Percentiles rank a stretch among this genome's conserved stretches.
phyloP scores from a whole-genome alignment of 2,888 invertebrate species.

The Sthenelais limicola region DNA sequence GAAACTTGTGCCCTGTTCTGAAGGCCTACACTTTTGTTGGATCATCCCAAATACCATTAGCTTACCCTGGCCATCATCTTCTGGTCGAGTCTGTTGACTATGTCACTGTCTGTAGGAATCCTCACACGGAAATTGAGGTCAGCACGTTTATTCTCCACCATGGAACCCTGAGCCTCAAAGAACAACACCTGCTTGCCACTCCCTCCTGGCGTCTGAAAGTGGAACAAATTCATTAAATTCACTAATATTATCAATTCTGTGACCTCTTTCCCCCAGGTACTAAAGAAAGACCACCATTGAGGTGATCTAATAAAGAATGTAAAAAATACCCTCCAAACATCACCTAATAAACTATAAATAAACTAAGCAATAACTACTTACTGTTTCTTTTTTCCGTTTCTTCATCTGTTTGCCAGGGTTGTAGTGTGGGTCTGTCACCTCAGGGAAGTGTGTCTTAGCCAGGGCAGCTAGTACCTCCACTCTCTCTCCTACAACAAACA shows the following conservation, averaged over 20 bases:
- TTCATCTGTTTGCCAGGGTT: conserved; percentile 57
- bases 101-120: conserved; percentile 60
- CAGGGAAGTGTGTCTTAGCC: conserved; percentile 58
- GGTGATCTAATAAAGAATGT: too few species aligned
- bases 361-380: too few species aligned
- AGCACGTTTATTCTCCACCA: not conserved
- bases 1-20: too few species aligned
- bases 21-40: too few species aligned
- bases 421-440: conserved; percentile 58
- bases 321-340: too few species aligned
- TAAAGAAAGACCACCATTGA: too few species aligned
- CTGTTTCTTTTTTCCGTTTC: conserved; percentile 37
- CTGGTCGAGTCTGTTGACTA: conserved; percentile 60
- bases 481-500: conserved; percentile 34
- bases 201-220: too few species aligned
- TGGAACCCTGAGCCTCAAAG: conserved; percentile 9
- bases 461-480: conserved; percentile 54
- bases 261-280: too few species aligned
- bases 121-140: conserved; percentile 5
- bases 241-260: too few species aligned
- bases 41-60: too few species aligned
- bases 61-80: conserved; percentile 56
- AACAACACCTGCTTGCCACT: conserved; percentile 20
- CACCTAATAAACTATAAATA: too few species aligned
- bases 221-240: too few species aligned